Base-by-base conservation (phyloP, 2,797 vertebrate genomes). In the Trematomus bernacchii region DNA sequence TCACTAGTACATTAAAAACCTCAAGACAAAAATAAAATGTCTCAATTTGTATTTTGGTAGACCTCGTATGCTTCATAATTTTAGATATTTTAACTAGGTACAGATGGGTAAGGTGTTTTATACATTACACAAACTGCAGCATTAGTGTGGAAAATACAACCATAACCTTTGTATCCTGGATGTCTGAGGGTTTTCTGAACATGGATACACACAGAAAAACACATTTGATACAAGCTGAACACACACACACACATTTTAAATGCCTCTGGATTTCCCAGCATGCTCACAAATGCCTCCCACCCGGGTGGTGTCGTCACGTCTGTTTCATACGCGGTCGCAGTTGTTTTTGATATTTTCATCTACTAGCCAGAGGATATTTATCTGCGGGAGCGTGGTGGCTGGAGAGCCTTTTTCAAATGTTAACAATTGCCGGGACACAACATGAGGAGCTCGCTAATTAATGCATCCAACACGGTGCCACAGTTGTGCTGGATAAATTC, bases 291-390 rank as follows among this genome's bases (percentile, higher is more conserved):
- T 76, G 73, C 82, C 87, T 88, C 86, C 89, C 57, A 50, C 88
- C 43, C 65, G 37, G 75, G 55, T 82, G 67, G 83, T 90, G 76
- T 89, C 85, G 57, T 90, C 82, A 81, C 76, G 4, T 79, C 79
- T 62, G 82, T 83, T 90, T 90, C 79, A 88, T 85, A 83, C 71
- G 67, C 58, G 71, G 88, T 91, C 89, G 87, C 80, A 78, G 80
- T 93, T 91, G 87, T 90, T 92, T 91, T 92, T 95, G 83, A 92
- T 93, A 93, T 93, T 94, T 93, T 86, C 86, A 86, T 93, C 87
- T 66, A 79, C 70, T 87, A 82, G 94, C 93, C 89, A 73, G 85
- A 90, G 92, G 94, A 92, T 93, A 93, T 95, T 93, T 94, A 92
- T 94, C 89, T 85, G 85, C 67, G 57, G 86, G 87, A 91, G 90